Base-by-base conservation (phyloP, 2,888 invertebrate species). In the Ephialtes manifestator region DNA sequence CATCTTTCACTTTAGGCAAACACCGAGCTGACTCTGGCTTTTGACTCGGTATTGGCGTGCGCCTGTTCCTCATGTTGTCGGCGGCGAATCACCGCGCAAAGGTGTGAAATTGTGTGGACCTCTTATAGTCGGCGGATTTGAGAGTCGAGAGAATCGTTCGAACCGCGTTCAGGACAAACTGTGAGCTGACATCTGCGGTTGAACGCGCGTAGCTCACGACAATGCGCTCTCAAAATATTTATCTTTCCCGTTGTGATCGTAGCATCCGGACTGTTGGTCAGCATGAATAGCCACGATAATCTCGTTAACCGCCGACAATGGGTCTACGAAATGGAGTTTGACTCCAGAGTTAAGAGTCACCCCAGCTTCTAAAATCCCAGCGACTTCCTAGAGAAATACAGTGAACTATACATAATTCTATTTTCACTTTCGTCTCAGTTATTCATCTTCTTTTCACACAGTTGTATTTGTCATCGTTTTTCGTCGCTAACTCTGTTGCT, bases 161-260 rank as follows among this genome's bases (percentile, higher is more conserved):
- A 89, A 89, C 88, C 85, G 71, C 48, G 24, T 53, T 39, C 7
- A 39, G 51, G 51, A 77, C 51, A 46, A 81, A 68, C 67, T 31
- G 60, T 15, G 60, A 60, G 28, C 31, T n/a, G 31, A 88, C 91
- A 90, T 91, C 89, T 89, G 90, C 87, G 83, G 84, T 85, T 81
- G 87, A 83, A 86, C 81, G 83, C 65, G 77, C 76, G 86, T 70
- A 28, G 81, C 65, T 60, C 81, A 79, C 87, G 85, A 92, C 92
- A 93, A 92, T 90, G 88, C 89, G 46, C 85, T 92, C 89, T 93
- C 93, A 90, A 93, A 93, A 93, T 93, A 93, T 93, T 93, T 93
- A 93, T 93, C 92, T 90, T 82, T 55, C 86, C 80, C 85, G 88
- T 89, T 88, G 91, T 91, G 81, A 88, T 84, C 85, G 80, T 10